Evolutionary conservation across 2,888 invertebrate species (phyloP), one percentile per base, ranked within the genome.

Genomic region (Brenthis ino): DNA sequence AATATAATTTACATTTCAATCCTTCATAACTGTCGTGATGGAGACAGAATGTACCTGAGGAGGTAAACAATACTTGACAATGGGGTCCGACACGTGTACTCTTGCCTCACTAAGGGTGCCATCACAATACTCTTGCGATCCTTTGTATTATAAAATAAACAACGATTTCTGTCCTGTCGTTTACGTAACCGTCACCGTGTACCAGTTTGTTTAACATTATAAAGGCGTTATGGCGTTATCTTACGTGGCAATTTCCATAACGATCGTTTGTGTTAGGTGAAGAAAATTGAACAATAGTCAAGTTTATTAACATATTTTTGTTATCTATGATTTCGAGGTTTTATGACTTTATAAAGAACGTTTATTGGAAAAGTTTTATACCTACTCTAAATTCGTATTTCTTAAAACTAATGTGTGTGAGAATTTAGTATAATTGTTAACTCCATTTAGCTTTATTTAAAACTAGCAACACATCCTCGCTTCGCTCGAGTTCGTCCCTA

Each of bases 61-160:
- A 60, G 28, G 81, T 80, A 84, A 86, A 85, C 83, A 82, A 60
- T 68, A 56, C 64, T 73, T 81, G 78, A 85, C 85, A 85, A 86
- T 83, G 79, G 43, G 24, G 58, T 53, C 43, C 58, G 69, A 60
- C 55, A 64, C 66, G 64, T 60, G 60, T 57, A 69, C 64, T 37
- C 51, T 47, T 64, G 58, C 53, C 20, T 12, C 70, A 66, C 56
- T n/a, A 50, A 63, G 33, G 51, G 37, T 11, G 11, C n/a, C 48
- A 48, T 60, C 61, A 72, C 69, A 69, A 72, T 67, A 65, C 58
- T 48, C 64, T 28, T 47, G n/a, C 53, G 12, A 51, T 57, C 65
- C 63, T 67, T 68, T 75, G 78, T 74, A 73, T 73, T 68, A 76
- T 77, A 77, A 75, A 68, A 68, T 73, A 72, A 76, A 77, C 72